Evolutionary conservation across 2,797 vertebrate genomes (phyloP).

Genomic region (Scyliorhinus canicula): DNA sequence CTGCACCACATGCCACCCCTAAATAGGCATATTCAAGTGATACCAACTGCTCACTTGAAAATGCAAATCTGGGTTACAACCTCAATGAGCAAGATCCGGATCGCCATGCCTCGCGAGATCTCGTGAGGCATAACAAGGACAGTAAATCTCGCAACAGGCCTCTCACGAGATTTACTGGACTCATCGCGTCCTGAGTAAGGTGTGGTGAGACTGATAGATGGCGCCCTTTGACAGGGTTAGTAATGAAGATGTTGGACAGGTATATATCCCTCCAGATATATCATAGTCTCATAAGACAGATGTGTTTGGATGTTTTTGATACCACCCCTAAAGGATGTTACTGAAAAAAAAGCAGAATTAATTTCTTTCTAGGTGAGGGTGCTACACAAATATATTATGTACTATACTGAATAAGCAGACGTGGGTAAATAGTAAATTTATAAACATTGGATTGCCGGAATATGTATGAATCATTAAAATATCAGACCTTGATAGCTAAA

Average conservation of each 20-base stretch:
- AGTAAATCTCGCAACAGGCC: too few relatives aligned
- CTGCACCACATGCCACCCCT: too few relatives aligned
- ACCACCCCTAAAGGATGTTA: neutral
- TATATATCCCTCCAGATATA: neutral
- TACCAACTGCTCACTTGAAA: too few relatives aligned
- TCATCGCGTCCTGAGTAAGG: too few relatives aligned
- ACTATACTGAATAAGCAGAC: neutral
- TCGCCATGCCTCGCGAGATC: too few relatives aligned
- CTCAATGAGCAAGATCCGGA: too few relatives aligned
- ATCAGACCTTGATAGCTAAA: conserved; percentile 19
- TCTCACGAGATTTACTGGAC: too few relatives aligned
- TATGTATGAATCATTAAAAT: neutral
- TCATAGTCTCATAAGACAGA: neutral
- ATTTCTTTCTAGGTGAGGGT: neutral
- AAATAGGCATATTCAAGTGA: too few relatives aligned
- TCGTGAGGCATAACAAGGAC: too few relatives aligned
- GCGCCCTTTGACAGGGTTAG: neutral
- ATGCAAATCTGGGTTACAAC: too few relatives aligned
- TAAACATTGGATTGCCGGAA: neutral
- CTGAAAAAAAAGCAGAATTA: neutral
- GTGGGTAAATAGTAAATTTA: neutral
- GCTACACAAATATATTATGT: neutral
- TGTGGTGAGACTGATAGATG: too few relatives aligned
- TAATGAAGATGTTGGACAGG: neutral
- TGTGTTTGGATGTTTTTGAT: neutral